A percentile compares a stretch with the other conserved stretches of the same genome.
Evolutionary conservation across 2,113 vertebrate genomes (phyloP).

Genomic region (Ancistrus triradiatus): DNA sequence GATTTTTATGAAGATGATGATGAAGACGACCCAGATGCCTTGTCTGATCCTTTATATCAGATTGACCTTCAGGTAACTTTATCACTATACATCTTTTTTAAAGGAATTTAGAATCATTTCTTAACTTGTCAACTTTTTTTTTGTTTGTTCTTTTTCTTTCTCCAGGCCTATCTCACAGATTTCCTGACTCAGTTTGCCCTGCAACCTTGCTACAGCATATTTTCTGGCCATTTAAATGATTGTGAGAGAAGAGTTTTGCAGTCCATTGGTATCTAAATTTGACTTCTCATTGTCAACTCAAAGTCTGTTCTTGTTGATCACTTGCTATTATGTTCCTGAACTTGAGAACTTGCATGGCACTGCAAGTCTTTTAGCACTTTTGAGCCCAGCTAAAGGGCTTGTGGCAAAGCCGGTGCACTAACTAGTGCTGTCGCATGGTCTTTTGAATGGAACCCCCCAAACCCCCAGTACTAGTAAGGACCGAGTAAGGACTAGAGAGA

Average conservation of each 20-base stretch:
- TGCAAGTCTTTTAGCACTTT: slow-evolving; percentile 6
- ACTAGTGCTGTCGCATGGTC: background rate
- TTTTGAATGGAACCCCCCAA: too few relatives aligned
- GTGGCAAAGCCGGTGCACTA: background rate
- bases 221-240: slow-evolving; percentile 92
- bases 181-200: slow-evolving; percentile 96
- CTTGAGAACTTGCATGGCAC: slow-evolving; percentile 22
- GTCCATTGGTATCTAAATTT: slow-evolving; percentile 83
- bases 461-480: too few relatives aligned
- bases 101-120: slow-evolving; percentile 45
- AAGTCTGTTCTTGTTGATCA: slow-evolving; percentile 40
- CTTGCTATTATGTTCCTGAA: slow-evolving; percentile 15
- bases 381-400: slow-evolving; percentile 13
- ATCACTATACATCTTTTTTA: background rate
- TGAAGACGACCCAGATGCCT: slow-evolving; percentile 92
- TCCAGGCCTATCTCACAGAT: slow-evolving; percentile 92
- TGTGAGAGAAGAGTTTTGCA: slow-evolving; percentile 86
- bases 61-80: slow-evolving; percentile 85
- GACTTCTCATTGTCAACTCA: slow-evolving; percentile 24
- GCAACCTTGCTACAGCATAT: slow-evolving; percentile 93
- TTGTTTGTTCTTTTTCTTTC: background rate
- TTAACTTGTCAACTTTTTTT: background rate
- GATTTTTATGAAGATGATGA: slow-evolving; percentile 98
- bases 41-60: slow-evolving; percentile 96
- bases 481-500: too few relatives aligned